Conservation (phyloP, 2,113 vertebrate genomes). For the Pachypanchax playfairii region DNA sequence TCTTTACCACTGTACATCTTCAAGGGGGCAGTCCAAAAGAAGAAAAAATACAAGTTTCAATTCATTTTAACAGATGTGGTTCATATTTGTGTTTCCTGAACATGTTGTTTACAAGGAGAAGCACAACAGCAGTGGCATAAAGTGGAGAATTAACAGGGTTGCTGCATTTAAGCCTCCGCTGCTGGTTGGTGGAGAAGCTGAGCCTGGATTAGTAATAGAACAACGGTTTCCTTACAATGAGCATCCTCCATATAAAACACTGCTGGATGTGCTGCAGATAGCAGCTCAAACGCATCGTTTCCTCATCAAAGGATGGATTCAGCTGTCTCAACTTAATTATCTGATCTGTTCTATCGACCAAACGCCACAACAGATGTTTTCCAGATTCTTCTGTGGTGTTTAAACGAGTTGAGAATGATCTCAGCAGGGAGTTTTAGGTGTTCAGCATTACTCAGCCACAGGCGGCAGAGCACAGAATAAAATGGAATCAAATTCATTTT, state of each 20-base stretch:
- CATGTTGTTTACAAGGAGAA: conserved; percentile 62
- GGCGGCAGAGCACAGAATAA: conserved; percentile 46
- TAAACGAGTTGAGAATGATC: conserved; percentile 58
- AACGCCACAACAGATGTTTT: conserved; percentile 18
- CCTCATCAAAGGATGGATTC: conserved; percentile 52
- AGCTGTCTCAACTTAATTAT: conserved; percentile 33
- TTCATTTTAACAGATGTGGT: conserved; percentile 68
- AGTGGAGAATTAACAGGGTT: conserved; percentile 67
- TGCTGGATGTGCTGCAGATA: conserved; percentile 60
- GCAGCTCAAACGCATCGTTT: conserved; percentile 41
- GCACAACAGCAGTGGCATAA: conserved; percentile 64
- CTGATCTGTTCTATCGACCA: no score
- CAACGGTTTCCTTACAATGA: conserved; percentile 71
- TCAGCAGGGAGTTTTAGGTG: conserved; percentile 55
- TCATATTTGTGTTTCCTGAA: conserved; percentile 66
- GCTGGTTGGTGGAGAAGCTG: conserved; percentile 69
- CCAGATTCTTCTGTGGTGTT: conserved; percentile 14
- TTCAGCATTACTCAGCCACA: conserved; percentile 64
- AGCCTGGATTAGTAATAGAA: conserved; percentile 72
- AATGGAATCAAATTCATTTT: conserved; percentile 72
- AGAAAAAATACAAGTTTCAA: conserved; percentile 79
- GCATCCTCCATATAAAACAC: conserved; percentile 66
- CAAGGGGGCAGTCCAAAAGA: conserved; percentile 74
- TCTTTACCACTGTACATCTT: conserved; percentile 80
- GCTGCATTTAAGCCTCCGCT: conserved; percentile 68